Percentiles rank a stretch among this genome's conserved stretches.
These are phyloP conservation scores for Ostrea denselamellosa DNA, from an alignment of 1,140 invertebrate species.

Conservation along the genomic window DNA sequence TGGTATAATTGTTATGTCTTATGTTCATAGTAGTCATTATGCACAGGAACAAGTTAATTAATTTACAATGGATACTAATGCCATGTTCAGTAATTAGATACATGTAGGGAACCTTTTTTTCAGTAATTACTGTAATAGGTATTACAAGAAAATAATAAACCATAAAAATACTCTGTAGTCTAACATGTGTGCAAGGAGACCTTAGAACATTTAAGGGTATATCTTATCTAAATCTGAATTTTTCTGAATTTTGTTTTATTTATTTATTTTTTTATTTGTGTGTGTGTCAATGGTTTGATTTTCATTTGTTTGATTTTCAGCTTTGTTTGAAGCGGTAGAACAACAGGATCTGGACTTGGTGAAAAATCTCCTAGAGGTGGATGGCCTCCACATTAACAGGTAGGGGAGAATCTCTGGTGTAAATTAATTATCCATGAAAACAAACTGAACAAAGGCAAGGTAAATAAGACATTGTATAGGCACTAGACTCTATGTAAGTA, in stretches of 20 bases:
- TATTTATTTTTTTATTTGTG: too few species aligned
- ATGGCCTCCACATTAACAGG: constrained; percentile 95
- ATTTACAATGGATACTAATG: background rate
- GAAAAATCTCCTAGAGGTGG: constrained; percentile 91
- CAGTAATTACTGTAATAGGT: background rate
- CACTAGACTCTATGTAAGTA: too few species aligned
- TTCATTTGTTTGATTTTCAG: constrained; percentile 68
- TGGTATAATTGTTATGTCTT: background rate
- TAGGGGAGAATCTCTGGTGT: constrained; percentile 77
- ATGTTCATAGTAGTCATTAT: background rate
- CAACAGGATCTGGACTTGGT: constrained; percentile 94
- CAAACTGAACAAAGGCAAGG: too few species aligned
- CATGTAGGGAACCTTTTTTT: background rate
- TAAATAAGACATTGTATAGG: too few species aligned
- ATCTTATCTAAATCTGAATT: background rate
- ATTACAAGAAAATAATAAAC: background rate
- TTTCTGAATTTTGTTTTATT: too few species aligned
- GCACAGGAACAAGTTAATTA: background rate
- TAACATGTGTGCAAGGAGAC: background rate
- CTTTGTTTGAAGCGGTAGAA: constrained; percentile 94
- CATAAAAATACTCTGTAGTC: background rate
- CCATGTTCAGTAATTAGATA: background rate
- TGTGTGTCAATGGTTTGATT: too few species aligned
- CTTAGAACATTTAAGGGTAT: background rate
- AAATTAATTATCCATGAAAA: background rate